Percentiles rank a stretch among this genome's conserved stretches.
Evolutionary conservation across 2,888 invertebrate species (phyloP).

Genomic region (Stenodema calcarata): DNA sequence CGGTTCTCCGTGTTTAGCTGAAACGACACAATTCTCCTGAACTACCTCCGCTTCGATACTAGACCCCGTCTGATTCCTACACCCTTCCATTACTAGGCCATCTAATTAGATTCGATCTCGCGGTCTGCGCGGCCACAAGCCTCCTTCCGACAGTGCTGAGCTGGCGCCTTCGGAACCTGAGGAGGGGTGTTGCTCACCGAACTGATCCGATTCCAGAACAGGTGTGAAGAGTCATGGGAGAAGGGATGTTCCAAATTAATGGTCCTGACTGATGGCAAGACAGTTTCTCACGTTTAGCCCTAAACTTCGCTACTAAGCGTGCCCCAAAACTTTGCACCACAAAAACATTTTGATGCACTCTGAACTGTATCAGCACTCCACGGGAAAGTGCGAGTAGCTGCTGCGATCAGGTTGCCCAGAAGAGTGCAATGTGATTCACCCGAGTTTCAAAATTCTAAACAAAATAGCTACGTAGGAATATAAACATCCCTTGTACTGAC

Average conservation of each 20-base stretch:
- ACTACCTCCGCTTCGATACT: not conserved
- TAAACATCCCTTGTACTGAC: too few relatives aligned
- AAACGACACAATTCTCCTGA: not conserved
- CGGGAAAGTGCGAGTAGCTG: too few relatives aligned
- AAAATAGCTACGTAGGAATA: too few relatives aligned
- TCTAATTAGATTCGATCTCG: conserved; percentile 44
- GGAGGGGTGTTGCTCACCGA: not conserved
- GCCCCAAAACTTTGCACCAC: not conserved
- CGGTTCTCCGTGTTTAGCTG: not conserved
- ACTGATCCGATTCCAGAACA: not conserved
- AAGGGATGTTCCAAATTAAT: not conserved
- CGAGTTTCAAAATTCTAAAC: too few relatives aligned
- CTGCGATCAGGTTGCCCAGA: too few relatives aligned
- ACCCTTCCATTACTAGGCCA: not conserved
- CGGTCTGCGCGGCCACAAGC: not conserved
- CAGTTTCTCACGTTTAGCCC: not conserved
- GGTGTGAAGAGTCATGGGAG: not conserved
- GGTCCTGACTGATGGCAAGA: not conserved
- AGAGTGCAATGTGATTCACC: too few relatives aligned
- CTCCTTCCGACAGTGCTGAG: not conserved
- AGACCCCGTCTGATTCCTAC: not conserved
- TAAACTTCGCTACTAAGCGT: not conserved
- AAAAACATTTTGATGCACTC: too few relatives aligned
- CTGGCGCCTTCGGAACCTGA: not conserved
- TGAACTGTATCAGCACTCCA: too few relatives aligned